phyloP scores from a whole-genome alignment of 2,797 vertebrate genomes.

The Clamator glandarius region DNA sequence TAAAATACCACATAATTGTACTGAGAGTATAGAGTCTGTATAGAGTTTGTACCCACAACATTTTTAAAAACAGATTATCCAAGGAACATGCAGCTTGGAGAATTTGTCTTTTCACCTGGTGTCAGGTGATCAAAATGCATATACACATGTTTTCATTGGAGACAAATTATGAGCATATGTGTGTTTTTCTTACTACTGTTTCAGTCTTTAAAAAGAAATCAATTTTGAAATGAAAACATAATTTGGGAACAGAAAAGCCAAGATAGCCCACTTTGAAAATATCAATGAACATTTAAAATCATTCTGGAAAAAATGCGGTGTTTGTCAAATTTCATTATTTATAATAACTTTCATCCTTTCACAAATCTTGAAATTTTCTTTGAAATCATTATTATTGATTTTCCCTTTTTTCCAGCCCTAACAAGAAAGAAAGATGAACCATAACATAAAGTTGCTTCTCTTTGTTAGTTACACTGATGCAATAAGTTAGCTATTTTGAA shows the following conservation, averaged over 20 bases:
- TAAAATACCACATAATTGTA: neutral
- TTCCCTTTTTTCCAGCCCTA: neutral
- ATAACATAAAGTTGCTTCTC: neutral
- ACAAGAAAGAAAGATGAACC: neutral
- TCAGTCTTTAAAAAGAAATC: neutral
- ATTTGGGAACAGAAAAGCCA: neutral
- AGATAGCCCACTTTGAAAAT: neutral
- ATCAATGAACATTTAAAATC: neutral
- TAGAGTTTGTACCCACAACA: neutral
- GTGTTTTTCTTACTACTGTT: neutral
- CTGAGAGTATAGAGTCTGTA: too few relatives aligned
- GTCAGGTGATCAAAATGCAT: neutral
- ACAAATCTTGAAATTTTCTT: slow-evolving; percentile 5
- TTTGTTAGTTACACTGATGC: neutral
- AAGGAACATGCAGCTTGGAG: neutral
- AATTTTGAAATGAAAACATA: neutral
- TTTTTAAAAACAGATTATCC: neutral
- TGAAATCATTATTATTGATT: slow-evolving; percentile 7
- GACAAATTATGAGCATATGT: neutral
- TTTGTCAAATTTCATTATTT: slow-evolving; percentile 13
- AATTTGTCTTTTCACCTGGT: neutral
- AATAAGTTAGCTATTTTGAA: neutral
- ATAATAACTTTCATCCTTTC: neutral
- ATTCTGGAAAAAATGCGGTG: neutral
- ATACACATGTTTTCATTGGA: neutral